Evolutionary conservation across 1,140 invertebrate species (phyloP).

Genomic region (Maniola jurtina): DNA sequence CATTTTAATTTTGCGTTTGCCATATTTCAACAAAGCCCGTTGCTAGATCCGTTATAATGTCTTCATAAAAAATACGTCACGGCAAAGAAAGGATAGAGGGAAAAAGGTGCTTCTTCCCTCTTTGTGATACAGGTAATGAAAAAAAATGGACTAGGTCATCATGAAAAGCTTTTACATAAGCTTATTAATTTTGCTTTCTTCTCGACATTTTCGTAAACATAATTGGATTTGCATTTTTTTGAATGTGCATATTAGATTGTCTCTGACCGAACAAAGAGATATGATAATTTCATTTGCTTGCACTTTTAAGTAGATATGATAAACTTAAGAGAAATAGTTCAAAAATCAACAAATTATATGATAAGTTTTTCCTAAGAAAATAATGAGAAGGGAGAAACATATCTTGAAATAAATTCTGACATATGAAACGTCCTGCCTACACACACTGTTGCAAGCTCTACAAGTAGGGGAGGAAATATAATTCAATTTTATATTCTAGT

Average conservation of each 20-base stretch:
- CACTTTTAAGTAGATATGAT: background rate
- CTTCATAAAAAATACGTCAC: conserved; percentile 59
- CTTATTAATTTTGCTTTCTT: conserved; percentile 45
- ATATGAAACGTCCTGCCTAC: too few species aligned
- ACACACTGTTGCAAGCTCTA: too few species aligned
- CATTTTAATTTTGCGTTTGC: conserved; percentile 51
- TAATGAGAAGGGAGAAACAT: too few species aligned
- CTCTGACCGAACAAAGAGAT: background rate
- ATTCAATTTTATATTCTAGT: too few species aligned
- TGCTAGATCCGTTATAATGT: conserved; percentile 53
- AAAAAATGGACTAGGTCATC: conserved; percentile 61
- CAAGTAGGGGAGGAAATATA: too few species aligned
- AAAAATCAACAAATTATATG: too few species aligned
- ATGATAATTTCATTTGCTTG: background rate
- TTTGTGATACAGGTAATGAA: conserved; percentile 67
- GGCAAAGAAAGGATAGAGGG: conserved; percentile 49
- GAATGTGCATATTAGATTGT: background rate
- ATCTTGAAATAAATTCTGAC: too few species aligned
- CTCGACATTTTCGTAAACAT: conserved; percentile 16
- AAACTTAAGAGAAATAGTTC: background rate
- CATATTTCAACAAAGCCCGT: conserved; percentile 53
- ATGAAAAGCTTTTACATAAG: conserved; percentile 53
- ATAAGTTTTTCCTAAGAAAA: too few species aligned
- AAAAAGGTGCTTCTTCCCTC: conserved; percentile 50
- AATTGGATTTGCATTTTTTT: background rate